Evolutionary conservation across 2,113 vertebrate species (phyloP), one percentile per base, ranked within the genome.

Genomic region (Scomber japonicus): DNA sequence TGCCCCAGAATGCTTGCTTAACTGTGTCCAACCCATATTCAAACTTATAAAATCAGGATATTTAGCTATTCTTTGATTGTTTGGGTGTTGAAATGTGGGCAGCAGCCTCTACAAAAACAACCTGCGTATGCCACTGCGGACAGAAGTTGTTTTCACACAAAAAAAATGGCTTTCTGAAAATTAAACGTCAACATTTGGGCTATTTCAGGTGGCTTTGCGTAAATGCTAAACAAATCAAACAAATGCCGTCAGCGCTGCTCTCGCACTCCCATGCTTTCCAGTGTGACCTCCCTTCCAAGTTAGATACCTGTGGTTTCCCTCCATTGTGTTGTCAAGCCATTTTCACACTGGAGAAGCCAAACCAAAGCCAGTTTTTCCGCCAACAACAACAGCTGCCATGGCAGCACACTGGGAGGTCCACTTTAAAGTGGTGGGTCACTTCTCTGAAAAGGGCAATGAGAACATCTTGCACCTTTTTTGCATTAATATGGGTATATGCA

Each of bases 311-410:
- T 12, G 81, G 83, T 83, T 88, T 86, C 80, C 84, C 53, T 83
- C 60, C 27, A 88, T 79, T 88, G 82, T 89, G 81, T 71, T 72
- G 65, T 71, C 72, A 62, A 68, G 76, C 62, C 74, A 72, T 76
- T 92, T 91, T 85, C 78, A 90, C 78, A 83, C 76, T 56, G 46
- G 49, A 75, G 40, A 35, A 83, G 85, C 76, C 91, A 86, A 88
- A 89, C 81, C 75, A 85, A 63, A 84, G 85, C 46, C 65, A 1
- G 11, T 71, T 71, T 71, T 86, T 75, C 84, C 86, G 89, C 75
- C 88, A 88, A 83, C 84, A 63, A 72, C 75, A 81, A 49, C 87
- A 84, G 88, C 88, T 90, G 88, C 84, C 70, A 83, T 77, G 77
- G 79, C 76, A 50, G 81, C 88, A 89, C 82, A 21, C 49, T 71